phyloP scores from a whole-genome alignment of 2,797 vertebrate genomes.

The Girardinus metallicus region DNA sequence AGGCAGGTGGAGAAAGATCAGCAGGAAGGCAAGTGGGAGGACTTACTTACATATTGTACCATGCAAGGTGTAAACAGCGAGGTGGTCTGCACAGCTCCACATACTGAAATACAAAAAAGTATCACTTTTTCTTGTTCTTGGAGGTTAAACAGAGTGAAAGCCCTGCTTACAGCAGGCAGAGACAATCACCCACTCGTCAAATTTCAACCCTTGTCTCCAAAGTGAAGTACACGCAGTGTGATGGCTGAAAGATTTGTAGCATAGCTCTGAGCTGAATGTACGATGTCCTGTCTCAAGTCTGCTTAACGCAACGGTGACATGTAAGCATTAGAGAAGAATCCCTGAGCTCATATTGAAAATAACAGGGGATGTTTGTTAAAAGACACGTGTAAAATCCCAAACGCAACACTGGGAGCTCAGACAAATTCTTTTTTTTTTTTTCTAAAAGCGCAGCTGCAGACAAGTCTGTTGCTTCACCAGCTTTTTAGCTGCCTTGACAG shows the following conservation, averaged over 20 bases:
- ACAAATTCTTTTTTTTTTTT: conserved; percentile 42
- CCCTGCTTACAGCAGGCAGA: conserved; percentile 33
- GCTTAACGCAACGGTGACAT: conserved; percentile 38
- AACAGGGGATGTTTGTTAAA: conserved; percentile 30
- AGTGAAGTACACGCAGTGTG: conserved; percentile 29
- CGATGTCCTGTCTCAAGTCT: conserved; percentile 22
- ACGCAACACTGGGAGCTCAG: conserved; percentile 21
- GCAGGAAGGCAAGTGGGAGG: conserved; percentile 51
- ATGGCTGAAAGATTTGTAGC: conserved; percentile 29
- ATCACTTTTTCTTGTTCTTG: not conserved
- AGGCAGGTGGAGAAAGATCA: conserved; percentile 60
- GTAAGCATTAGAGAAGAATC: conserved; percentile 24
- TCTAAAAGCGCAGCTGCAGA: conserved; percentile 53
- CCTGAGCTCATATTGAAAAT: conserved; percentile 36
- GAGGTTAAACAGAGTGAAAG: conserved; percentile 44
- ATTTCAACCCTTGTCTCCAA: conserved; percentile 32
- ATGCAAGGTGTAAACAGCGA: not conserved
- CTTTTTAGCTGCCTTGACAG: conserved; percentile 48
- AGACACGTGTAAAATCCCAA: conserved; percentile 45
- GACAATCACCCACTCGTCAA: conserved; percentile 30
- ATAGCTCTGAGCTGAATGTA: conserved; percentile 39
- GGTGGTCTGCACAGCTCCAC: not conserved
- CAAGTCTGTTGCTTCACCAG: conserved; percentile 47
- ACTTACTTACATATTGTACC: conserved; percentile 12
- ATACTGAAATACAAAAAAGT: not conserved